These are phyloP conservation scores for Carcinoscorpius rotundicauda DNA, from an alignment of 1,140 invertebrate genomes.

Conservation along the genomic window DNA sequence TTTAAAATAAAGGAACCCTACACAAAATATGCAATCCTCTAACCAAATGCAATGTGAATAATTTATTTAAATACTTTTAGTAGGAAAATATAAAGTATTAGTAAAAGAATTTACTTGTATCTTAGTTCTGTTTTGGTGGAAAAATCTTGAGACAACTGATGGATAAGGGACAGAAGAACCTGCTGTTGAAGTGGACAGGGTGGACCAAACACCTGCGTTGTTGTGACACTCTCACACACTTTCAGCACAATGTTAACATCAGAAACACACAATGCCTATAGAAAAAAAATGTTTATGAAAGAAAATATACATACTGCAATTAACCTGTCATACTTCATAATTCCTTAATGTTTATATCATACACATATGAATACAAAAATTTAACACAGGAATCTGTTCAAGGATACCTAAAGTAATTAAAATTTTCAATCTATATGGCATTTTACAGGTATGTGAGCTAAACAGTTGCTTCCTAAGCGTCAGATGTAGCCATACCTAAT, in stretches of 20 bases:
- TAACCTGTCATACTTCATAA: neutral
- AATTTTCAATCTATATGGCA: neutral
- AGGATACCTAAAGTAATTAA: neutral
- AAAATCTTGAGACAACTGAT: conserved; percentile 81
- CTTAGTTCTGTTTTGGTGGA: conserved; percentile 71
- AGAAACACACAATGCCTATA: conserved; percentile 65
- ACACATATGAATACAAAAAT: neutral
- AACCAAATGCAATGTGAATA: no score
- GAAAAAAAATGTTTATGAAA: conserved; percentile 11
- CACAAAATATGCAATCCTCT: no score
- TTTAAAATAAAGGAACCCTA: no score
- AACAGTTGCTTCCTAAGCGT: neutral
- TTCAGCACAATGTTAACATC: conserved; percentile 71
- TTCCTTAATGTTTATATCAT: neutral
- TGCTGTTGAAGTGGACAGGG: conserved; percentile 63
- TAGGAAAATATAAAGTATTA: no score
- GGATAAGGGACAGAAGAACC: conserved; percentile 78
- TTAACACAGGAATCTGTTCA: neutral
- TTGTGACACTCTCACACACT: conserved; percentile 67
- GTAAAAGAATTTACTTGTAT: conserved; percentile 48
- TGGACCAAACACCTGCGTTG: conserved; percentile 53
- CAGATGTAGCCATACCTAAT: neutral
- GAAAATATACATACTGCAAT: no score
- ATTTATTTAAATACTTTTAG: no score
- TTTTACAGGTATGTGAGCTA: neutral